Percentiles rank a stretch among this genome's conserved stretches.
Evolutionary conservation across 2,888 invertebrate species (phyloP).

Genomic region (Nasonovia ribisnigri): DNA sequence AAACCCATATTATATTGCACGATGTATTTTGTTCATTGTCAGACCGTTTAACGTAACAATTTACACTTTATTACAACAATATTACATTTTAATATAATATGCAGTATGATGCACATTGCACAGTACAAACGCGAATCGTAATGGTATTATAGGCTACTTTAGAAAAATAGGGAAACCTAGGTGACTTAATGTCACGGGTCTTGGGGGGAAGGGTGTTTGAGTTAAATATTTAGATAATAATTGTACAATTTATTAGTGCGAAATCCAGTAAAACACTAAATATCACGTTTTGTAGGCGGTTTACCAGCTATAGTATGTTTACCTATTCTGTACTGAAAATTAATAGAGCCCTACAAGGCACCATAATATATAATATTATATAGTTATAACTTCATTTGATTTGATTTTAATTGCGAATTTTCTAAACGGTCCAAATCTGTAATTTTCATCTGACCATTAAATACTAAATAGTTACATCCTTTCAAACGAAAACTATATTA

Average conservation of each 20-base stretch:
- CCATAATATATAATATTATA: background rate
- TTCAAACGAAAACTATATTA: background rate
- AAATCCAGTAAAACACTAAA: background rate
- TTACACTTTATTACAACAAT: background rate
- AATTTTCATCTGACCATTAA: background rate
- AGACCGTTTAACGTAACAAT: background rate
- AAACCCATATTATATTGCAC: background rate
- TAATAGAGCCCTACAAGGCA: background rate
- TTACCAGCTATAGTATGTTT: background rate
- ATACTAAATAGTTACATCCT: constrained; percentile 3
- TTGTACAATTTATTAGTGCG: no score
- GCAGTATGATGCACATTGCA: background rate
- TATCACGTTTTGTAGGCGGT: background rate
- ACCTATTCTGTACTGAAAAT: background rate
- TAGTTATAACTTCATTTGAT: background rate
- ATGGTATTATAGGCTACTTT: no score
- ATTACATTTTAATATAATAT: background rate
- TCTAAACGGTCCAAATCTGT: background rate
- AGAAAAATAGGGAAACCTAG: no score
- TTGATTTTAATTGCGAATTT: background rate
- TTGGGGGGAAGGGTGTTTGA: no score
- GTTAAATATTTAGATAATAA: background rate
- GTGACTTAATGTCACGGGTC: no score
- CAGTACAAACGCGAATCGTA: background rate
- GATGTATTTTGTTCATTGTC: background rate